phyloP scores from a whole-genome alignment of 2,113 vertebrate genomes.

The Coryphaenoides rupestris region DNA sequence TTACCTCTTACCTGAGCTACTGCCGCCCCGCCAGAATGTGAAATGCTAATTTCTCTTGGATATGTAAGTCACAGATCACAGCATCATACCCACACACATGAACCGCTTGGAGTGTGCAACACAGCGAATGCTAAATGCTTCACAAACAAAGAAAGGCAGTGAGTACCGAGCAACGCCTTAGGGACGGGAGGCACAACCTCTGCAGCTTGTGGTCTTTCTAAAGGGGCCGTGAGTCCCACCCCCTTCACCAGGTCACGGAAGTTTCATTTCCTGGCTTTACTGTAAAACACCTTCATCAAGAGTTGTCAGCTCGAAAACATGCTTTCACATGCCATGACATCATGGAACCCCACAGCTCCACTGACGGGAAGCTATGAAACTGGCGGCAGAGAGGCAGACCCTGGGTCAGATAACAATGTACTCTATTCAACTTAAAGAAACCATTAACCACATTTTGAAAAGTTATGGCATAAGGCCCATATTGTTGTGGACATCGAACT shows the following conservation, averaged over 20 bases:
- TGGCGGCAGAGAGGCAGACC: background rate
- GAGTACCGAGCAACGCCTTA: too few species aligned
- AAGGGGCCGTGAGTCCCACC: background rate
- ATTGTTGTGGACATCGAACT: too few species aligned
- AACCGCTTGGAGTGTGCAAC: too few species aligned
- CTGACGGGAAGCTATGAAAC: background rate
- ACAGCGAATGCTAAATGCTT: too few species aligned
- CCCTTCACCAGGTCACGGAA: slow-evolving; percentile 1
- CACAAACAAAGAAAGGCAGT: background rate
- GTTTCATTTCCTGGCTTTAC: slow-evolving; percentile 31
- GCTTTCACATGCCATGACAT: slow-evolving; percentile 10
- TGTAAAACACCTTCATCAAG: slow-evolving; percentile 14
- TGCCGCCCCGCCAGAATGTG: too few species aligned
- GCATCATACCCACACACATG: too few species aligned
- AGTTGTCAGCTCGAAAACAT: slow-evolving; percentile 8
- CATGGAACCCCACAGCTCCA: background rate
- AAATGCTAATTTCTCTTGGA: too few species aligned
- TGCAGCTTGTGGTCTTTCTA: background rate
- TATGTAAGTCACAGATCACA: too few species aligned
- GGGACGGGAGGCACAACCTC: background rate
- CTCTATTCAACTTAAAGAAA: background rate
- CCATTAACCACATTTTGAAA: too few species aligned
- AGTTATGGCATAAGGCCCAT: too few species aligned
- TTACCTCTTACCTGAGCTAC: too few species aligned
- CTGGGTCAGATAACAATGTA: background rate